These are phyloP conservation scores for Nymphalis urticae DNA, from an alignment of 2,888 invertebrate genomes.

Conservation along the genomic window DNA sequence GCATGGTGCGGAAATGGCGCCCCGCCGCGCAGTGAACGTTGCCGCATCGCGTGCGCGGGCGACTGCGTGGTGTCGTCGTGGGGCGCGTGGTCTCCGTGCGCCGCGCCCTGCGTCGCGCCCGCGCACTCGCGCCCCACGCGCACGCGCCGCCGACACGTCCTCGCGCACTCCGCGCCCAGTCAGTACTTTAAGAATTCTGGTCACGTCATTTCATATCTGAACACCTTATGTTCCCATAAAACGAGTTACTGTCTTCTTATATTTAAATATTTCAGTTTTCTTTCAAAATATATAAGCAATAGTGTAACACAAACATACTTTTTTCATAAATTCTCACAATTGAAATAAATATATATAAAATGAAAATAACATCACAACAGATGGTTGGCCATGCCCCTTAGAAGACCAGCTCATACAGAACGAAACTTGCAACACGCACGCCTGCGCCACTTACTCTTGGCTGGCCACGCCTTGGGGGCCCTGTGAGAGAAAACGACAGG, in stretches of 20 bases:
- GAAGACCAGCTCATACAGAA: slow-evolving; percentile 79
- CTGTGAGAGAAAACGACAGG: slow-evolving; percentile 67
- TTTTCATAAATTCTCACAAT: too few species aligned
- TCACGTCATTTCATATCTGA: too few species aligned
- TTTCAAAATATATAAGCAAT: too few species aligned
- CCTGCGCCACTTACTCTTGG: slow-evolving; percentile 83
- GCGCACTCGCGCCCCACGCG: slow-evolving; percentile 57
- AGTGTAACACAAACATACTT: too few species aligned
- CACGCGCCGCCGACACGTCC: slow-evolving; percentile 58
- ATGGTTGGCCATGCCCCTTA: slow-evolving; percentile 80
- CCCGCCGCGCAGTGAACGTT: slow-evolving; percentile 78
- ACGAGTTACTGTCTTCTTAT: too few species aligned
- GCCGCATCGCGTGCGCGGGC: slow-evolving; percentile 84
- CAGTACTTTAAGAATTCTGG: slow-evolving; percentile 29
- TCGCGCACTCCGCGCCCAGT: slow-evolving; percentile 71
- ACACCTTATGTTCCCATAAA: too few species aligned
- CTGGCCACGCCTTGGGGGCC: slow-evolving; percentile 83
- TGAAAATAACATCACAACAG: slow-evolving; percentile 49
- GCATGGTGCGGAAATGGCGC: slow-evolving; percentile 76
- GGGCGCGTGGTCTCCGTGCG: slow-evolving; percentile 81
- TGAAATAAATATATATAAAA: too few species aligned
- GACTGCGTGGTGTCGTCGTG: slow-evolving; percentile 86
- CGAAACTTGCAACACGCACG: slow-evolving; percentile 81
- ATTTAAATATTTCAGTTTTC: too few species aligned
- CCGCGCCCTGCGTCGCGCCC: slow-evolving; percentile 64